Evolutionary conservation across 2,888 invertebrate species (phyloP), one percentile per base, ranked within the genome.

Genomic region (Stenodera caucasica): DNA sequence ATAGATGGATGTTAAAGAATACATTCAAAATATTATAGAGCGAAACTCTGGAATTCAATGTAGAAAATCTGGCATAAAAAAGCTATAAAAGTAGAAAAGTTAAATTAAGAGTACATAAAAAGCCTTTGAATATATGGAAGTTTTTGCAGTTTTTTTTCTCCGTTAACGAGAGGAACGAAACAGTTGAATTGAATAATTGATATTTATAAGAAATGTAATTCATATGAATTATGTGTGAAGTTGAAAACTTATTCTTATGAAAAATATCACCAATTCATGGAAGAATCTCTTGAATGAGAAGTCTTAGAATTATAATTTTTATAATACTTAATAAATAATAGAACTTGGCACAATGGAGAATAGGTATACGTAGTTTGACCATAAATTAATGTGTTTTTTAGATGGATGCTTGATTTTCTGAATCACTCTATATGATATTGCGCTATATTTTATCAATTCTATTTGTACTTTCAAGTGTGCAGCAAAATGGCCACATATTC

Each of bases 401-500:
- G n/a, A n/a, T n/a, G n/a, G n/a, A 33, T 30, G 7, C 1, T 9
- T 2, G 1, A 9, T 55, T 53, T 55, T 55, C 54, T 35, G 35
- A 32, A 57, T 53, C 56, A 32, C 11, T 32, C 32, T 32, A 32
- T 32, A 59, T 63, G 63, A 59, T 59, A 60, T 14, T 29, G 30
- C 51, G 57, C 58, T 59, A 58, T 59, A 60, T 63, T 63, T 60
- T 57, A 57, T 57, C 63, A 57, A 60, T 63, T 63, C 60, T 60
- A 60, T 63, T 60, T 57, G 55, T 59, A 60, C 57, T 55, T 57
- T 60, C 57, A 35, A 63, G 59, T 60, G 63, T 63, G 63, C 54
- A 63, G 55, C 63, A 57, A 60, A 63, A 60, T 57, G 56, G 60
- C 52, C 57, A 54, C 55, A 60, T 60, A 54, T 57, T 60, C 50